Evolutionary conservation across 1,140 invertebrate species (phyloP).

Genomic region (Diuraphis noxia): DNA sequence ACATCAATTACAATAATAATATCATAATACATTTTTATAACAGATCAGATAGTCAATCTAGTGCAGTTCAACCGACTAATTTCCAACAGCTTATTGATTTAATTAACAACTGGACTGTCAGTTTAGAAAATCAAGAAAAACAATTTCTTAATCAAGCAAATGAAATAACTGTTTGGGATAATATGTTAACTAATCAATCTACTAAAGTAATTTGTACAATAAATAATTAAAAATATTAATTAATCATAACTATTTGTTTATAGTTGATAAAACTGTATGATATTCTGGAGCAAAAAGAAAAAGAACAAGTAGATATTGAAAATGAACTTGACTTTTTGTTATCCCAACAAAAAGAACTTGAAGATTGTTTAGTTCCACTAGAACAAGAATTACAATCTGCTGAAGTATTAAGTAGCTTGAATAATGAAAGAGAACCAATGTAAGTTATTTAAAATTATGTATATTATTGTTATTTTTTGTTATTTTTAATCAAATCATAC

Average conservation of each 20-base stretch:
- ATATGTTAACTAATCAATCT: conserved; percentile 84
- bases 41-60: conserved; percentile 60
- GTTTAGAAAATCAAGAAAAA: conserved; percentile 91
- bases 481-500: background rate
- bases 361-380: conserved; percentile 81
- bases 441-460: conserved; percentile 59
- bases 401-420: conserved; percentile 56
- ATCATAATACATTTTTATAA: conserved; percentile 57
- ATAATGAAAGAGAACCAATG: conserved; percentile 70
- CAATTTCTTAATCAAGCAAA: conserved; percentile 91
- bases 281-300: conserved; percentile 81
- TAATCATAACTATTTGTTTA: conserved; percentile 55
- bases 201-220: conserved; percentile 70
- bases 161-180: conserved; percentile 93
- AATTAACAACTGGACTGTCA: conserved; percentile 94
- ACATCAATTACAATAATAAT: conserved; percentile 40
- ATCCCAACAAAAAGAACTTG: conserved; percentile 88
- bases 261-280: conserved; percentile 83
- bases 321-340: conserved; percentile 93
- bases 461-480: background rate
- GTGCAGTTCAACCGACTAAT: conserved; percentile 66
- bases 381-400: conserved; percentile 75
- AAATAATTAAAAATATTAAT: background rate
- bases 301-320: conserved; percentile 84
- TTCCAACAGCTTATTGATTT: conserved; percentile 89